These are phyloP conservation scores for Apocrypta bakeri DNA, from an alignment of 1,140 invertebrate genomes.

Conservation along the genomic window DNA sequence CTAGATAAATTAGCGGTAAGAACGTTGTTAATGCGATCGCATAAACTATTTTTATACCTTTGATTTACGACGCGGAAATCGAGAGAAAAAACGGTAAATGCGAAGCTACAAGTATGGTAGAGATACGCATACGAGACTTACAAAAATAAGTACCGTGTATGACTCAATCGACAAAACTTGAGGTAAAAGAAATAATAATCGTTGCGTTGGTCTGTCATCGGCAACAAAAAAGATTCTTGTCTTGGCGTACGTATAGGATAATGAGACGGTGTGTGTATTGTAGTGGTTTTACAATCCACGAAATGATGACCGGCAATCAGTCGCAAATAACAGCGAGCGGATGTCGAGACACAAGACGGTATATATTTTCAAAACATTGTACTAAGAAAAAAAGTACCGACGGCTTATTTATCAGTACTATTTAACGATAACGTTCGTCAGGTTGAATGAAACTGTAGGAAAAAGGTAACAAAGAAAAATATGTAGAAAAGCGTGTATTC, in stretches of 20 bases:
- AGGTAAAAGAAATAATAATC: no score
- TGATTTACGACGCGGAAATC: neutral
- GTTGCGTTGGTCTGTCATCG: neutral
- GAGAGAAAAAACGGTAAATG: neutral
- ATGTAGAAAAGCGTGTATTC: no score
- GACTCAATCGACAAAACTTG: no score
- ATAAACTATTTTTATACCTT: no score
- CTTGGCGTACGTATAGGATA: neutral
- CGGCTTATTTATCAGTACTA: no score
- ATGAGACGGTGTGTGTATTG: neutral
- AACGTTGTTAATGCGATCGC: no score
- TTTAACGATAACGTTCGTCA: neutral
- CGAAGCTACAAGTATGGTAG: no score
- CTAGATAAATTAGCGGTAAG: no score
- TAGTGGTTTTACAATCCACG: neutral
- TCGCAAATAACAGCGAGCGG: neutral
- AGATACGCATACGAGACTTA: no score
- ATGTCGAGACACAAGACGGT: neutral
- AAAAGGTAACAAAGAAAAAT: no score
- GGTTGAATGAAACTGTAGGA: no score
- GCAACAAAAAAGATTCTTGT: no score
- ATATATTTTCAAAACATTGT: neutral
- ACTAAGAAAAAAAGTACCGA: neutral
- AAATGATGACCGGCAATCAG: neutral
- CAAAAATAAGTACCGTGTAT: neutral